These are phyloP conservation scores for Lindbergichthys nudifrons DNA, from an alignment of 2,797 vertebrate genomes.

Conservation along the genomic window DNA sequence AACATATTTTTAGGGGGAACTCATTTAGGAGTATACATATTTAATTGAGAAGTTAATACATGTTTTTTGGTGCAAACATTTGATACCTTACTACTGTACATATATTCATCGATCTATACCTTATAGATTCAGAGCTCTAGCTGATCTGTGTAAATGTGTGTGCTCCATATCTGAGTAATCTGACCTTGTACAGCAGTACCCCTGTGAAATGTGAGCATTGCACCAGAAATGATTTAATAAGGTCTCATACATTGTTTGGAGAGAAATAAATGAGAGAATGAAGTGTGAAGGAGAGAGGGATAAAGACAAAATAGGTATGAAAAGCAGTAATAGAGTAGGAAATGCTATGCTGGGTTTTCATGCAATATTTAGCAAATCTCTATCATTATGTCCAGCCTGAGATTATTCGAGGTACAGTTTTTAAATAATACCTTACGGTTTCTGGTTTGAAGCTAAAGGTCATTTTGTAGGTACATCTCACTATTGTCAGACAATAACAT, in stretches of 20 bases:
- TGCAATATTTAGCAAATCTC: constrained; percentile 7
- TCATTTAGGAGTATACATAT: too few species aligned
- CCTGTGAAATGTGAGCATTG: constrained; percentile 23
- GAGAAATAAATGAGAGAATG: constrained; percentile 9
- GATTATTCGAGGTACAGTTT: background rate
- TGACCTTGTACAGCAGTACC: constrained; percentile 43
- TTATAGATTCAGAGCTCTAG: background rate
- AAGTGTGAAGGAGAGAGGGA: background rate
- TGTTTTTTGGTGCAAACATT: constrained; percentile 3
- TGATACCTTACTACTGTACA: background rate
- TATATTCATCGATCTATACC: constrained; percentile 15
- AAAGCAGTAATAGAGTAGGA: background rate
- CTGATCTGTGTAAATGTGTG: constrained; percentile 4
- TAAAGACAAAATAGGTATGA: background rate
- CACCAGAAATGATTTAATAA: constrained; percentile 32
- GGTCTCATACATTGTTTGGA: constrained; percentile 14
- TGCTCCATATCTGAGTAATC: constrained; percentile 25
- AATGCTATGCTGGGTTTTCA: background rate
- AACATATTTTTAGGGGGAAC: too few species aligned
- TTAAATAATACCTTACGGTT: background rate
- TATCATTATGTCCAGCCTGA: constrained; percentile 2
- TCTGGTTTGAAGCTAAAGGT: background rate
- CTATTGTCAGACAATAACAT: constrained; percentile 7
- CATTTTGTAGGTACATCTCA: constrained; percentile 3
- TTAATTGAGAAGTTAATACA: too few species aligned